Conservation (phyloP, 2,888 invertebrate genomes). For the Dryomyza anilis region DNA sequence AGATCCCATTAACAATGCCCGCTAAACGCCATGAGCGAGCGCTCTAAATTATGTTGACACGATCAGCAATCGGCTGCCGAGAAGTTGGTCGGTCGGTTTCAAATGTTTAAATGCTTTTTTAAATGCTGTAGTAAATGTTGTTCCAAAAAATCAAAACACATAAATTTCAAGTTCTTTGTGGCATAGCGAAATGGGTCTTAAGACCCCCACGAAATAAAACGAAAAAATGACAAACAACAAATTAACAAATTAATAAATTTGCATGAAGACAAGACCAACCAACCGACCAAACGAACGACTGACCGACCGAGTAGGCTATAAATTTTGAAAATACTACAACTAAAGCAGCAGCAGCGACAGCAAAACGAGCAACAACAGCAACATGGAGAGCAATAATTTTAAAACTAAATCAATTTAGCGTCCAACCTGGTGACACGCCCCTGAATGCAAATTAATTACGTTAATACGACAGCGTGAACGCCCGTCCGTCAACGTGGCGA, state of each 20-base stretch:
- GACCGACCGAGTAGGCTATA: not conserved
- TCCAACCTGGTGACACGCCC: slow-evolving; percentile 31
- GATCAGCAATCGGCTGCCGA: no score
- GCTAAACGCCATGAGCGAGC: no score
- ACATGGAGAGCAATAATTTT: not conserved
- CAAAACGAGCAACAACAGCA: not conserved
- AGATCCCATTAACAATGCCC: no score
- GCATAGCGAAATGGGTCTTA: slow-evolving; percentile 42
- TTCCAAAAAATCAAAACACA: slow-evolving; percentile 27
- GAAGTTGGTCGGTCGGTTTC: no score
- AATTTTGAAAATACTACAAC: not conserved
- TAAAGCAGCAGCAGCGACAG: no score
- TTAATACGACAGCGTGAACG: slow-evolving; percentile 37
- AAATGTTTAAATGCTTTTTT: no score
- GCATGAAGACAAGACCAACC: slow-evolving; percentile 2
- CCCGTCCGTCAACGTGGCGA: not conserved
- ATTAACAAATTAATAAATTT: slow-evolving; percentile 40
- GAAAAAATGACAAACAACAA: slow-evolving; percentile 36
- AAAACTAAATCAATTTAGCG: slow-evolving; percentile 10
- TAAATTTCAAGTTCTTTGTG: slow-evolving; percentile 48
- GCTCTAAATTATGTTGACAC: no score
- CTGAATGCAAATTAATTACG: slow-evolving; percentile 44
- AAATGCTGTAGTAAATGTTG: no score
- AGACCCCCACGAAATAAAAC: no score
- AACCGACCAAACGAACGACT: not conserved